phyloP scores from a whole-genome alignment of 2,797 vertebrate species.

The Clarias pachynema region DNA sequence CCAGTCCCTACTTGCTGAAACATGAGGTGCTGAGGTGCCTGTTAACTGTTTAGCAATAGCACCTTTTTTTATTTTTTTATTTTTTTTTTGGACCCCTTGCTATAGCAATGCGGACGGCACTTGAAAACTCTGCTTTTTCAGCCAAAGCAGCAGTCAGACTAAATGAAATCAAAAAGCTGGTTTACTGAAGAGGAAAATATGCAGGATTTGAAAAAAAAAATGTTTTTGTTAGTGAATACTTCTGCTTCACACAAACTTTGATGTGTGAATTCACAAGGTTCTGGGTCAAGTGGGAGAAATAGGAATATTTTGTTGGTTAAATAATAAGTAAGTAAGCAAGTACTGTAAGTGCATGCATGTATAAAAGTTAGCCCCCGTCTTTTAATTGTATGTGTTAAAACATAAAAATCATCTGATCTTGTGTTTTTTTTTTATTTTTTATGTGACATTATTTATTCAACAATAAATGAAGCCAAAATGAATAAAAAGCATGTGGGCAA shows the following conservation, averaged over 20 bases:
- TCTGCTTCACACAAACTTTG: background rate
- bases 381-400: too few species aligned
- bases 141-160: background rate
- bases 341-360: too few species aligned
- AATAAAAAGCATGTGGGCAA: too few species aligned
- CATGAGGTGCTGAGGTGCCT: background rate
- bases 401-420: too few species aligned
- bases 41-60: slow-evolving; percentile 13
- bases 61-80: background rate
- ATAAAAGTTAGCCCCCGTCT: too few species aligned
- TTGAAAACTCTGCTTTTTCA: background rate
- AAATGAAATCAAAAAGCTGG: background rate
- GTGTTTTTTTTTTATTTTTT: too few species aligned
- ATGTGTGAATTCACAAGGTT: background rate
- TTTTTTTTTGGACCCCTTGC: background rate
- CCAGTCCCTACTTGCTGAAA: background rate
- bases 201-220: background rate
- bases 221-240: background rate
- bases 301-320: background rate
- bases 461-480: too few species aligned
- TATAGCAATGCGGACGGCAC: background rate
- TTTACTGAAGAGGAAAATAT: background rate
- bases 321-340: background rate
- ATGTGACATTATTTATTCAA: too few species aligned
- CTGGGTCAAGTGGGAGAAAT: too few species aligned